phyloP scores from a whole-genome alignment of 2,888 invertebrate species.

The Ichneumoninae sp. region DNA sequence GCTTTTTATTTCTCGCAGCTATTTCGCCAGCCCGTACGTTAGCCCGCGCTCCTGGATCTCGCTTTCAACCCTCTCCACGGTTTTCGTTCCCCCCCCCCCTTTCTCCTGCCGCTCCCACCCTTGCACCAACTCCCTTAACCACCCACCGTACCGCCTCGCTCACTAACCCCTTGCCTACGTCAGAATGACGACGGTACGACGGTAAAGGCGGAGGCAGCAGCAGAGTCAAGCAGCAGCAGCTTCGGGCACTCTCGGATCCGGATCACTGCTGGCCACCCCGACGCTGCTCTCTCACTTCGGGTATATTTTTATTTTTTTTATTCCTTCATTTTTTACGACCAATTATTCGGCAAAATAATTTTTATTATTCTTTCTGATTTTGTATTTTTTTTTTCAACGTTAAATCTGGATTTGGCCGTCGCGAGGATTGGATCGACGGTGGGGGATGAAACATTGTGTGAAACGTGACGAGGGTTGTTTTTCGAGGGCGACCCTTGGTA shows the following conservation, averaged over 20 bases:
- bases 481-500: neutral
- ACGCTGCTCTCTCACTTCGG: conserved; percentile 57
- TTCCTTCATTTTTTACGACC: neutral
- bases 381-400: neutral
- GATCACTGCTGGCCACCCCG: conserved; percentile 65
- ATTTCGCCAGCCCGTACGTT: conserved; percentile 63
- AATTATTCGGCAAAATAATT: neutral
- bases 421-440: neutral
- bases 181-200: conserved; percentile 62
- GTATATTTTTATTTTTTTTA: conserved; percentile 38
- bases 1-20: conserved; percentile 64
- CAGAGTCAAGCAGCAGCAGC: conserved; percentile 55
- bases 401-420: neutral
- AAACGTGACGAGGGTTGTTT: conserved; percentile 10
- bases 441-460: conserved; percentile 24
- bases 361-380: neutral
- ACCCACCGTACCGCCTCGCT: conserved; percentile 35
- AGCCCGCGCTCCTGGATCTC: conserved; percentile 62
- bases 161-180: conserved; percentile 63
- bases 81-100: conserved; percentile 8
- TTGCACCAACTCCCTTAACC: conserved; percentile 16
- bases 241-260: conserved; percentile 61
- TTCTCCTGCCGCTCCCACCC: neutral
- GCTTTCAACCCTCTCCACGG: conserved; percentile 49
- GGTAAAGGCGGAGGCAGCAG: conserved; percentile 64